phyloP scores from a whole-genome alignment of 1,140 invertebrate species.

The Papilio polytes region DNA sequence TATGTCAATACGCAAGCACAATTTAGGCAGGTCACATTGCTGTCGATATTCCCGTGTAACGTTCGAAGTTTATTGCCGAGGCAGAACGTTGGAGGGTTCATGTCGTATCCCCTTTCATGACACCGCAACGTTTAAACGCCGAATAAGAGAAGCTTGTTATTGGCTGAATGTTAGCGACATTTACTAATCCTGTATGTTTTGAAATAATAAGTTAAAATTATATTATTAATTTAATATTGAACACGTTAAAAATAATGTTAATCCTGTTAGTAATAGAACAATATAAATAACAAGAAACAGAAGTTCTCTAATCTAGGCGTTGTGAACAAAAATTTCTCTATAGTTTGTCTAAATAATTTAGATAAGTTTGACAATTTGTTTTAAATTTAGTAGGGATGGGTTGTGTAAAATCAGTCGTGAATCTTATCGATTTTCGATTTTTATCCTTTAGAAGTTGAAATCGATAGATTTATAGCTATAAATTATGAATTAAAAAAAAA shows the following conservation, averaged over 20 bases:
- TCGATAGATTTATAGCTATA: no score
- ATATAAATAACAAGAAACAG: no score
- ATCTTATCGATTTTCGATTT: no score
- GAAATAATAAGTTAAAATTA: neutral
- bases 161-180: constrained; percentile 22
- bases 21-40: constrained; percentile 32
- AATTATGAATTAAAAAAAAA: no score
- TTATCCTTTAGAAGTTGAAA: no score
- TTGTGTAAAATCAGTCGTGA: no score
- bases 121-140: constrained; percentile 40
- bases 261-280: no score
- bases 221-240: neutral
- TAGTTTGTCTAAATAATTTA: no score
- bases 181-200: neutral
- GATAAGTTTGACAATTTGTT: no score
- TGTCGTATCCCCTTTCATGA: constrained; percentile 40
- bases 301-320: no score
- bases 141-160: constrained; percentile 34
- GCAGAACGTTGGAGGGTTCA: constrained; percentile 35
- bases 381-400: no score
- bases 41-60: constrained; percentile 37
- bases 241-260: neutral
- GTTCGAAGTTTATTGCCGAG: constrained; percentile 33
- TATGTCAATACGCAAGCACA: constrained; percentile 27
- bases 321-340: no score